Conservation (phyloP, 92 coral and sea anemone genomes). For the Montipora capitata region DNA sequence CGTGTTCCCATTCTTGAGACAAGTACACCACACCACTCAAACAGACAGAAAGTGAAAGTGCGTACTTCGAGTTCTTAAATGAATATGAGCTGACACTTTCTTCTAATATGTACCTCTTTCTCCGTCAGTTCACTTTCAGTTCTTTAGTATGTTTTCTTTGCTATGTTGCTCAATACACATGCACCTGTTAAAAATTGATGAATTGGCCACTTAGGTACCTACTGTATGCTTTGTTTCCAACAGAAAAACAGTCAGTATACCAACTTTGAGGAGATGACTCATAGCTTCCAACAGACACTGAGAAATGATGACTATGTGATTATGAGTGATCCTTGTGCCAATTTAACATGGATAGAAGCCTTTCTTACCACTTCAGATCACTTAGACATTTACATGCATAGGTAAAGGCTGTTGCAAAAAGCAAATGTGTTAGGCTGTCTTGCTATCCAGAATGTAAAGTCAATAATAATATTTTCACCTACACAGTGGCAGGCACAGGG, state of each 20-base stretch:
- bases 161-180: not conserved
- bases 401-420: constrained; percentile 47
- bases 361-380: constrained; percentile 93
- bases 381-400: constrained; percentile 90
- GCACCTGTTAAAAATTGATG: not conserved
- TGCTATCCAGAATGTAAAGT: too few species aligned
- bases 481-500: too few species aligned
- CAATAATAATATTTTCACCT: too few species aligned
- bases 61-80: too few species aligned
- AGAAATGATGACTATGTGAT: constrained; percentile 95
- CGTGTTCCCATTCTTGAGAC: too few species aligned
- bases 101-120: too few species aligned
- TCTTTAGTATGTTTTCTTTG: too few species aligned
- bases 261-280: constrained; percentile 98
- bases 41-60: too few species aligned
- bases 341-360: constrained; percentile 96
- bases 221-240: not conserved
- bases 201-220: not conserved
- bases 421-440: too few species aligned
- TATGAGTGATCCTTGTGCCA: constrained; percentile 96
- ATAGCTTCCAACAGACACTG: constrained; percentile 88
- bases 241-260: constrained; percentile 97
- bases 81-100: too few species aligned
- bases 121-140: too few species aligned
- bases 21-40: too few species aligned